These are phyloP conservation scores for Ceratothoa steindachneri DNA, from an alignment of 2,888 invertebrate genomes.

Conservation along the genomic window DNA sequence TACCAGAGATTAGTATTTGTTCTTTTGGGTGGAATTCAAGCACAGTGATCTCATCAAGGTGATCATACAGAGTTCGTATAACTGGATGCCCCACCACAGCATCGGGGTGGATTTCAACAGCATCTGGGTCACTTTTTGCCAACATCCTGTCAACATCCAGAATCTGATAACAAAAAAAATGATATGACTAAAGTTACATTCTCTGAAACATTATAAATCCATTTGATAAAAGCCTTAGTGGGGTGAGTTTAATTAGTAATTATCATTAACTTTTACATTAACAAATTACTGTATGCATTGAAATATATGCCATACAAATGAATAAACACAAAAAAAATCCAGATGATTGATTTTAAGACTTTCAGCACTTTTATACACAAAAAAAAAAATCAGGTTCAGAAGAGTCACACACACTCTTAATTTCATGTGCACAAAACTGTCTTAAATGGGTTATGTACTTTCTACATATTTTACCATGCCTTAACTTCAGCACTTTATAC, in stretches of 20 bases:
- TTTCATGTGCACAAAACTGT: too few relatives aligned
- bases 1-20: constrained; percentile 83
- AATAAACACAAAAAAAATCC: too few relatives aligned
- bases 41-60: constrained; percentile 93
- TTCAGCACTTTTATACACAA: too few relatives aligned
- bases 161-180: constrained; percentile 60
- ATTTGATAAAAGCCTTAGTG: not conserved
- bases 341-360: too few relatives aligned
- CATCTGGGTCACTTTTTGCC: constrained; percentile 87
- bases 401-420: too few relatives aligned
- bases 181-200: not conserved
- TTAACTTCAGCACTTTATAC: too few relatives aligned
- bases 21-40: constrained; percentile 95
- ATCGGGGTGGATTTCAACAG: constrained; percentile 61
- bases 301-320: too few relatives aligned
- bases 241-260: not conserved
- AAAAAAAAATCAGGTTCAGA: too few relatives aligned
- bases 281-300: too few relatives aligned
- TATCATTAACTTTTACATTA: not conserved
- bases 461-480: too few relatives aligned
- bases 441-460: too few relatives aligned
- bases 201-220: not conserved
- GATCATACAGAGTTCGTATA: constrained; percentile 94
- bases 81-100: constrained; percentile 84
- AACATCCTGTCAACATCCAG: constrained; percentile 98